Percentiles rank a stretch among this genome's conserved stretches.
Conservation (phyloP, 2,797 vertebrate species). For the Hozukius guyotensis region DNA sequence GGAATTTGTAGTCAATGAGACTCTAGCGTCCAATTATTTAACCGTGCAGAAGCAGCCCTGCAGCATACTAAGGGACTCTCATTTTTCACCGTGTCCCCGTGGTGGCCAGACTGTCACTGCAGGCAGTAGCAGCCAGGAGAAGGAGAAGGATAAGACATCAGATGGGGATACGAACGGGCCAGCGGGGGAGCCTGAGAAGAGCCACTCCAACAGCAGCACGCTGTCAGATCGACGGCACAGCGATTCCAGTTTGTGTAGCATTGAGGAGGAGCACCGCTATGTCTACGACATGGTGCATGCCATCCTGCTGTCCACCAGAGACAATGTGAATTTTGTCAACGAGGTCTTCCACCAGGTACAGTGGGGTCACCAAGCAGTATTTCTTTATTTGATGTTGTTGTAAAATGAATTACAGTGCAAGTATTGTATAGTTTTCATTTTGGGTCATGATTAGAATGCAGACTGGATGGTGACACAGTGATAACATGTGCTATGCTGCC, state of each 20-base stretch:
- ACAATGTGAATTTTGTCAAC: conserved; percentile 98
- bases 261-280: conserved; percentile 91
- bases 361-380: background rate
- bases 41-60: background rate
- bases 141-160: conserved; percentile 81
- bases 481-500: conserved; percentile 57
- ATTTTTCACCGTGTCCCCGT: conserved; percentile 24
- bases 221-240: conserved; percentile 91
- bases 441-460: background rate
- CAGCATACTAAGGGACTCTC: background rate
- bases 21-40: conserved; percentile 1
- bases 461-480: background rate
- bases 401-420: background rate
- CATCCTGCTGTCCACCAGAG: conserved; percentile 93
- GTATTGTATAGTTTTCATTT: background rate
- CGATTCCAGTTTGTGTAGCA: conserved; percentile 93
- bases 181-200: conserved; percentile 87
- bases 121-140: conserved; percentile 87
- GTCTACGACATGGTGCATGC: conserved; percentile 96
- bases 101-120: conserved; percentile 85
- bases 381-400: background rate
- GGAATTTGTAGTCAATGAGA: background rate
- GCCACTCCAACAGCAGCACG: conserved; percentile 92
- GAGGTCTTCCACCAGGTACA: conserved; percentile 97
- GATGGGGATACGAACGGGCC: conserved; percentile 81